Base-by-base conservation (phyloP, 2,888 invertebrate species). In the Lasioglossum morio region DNA sequence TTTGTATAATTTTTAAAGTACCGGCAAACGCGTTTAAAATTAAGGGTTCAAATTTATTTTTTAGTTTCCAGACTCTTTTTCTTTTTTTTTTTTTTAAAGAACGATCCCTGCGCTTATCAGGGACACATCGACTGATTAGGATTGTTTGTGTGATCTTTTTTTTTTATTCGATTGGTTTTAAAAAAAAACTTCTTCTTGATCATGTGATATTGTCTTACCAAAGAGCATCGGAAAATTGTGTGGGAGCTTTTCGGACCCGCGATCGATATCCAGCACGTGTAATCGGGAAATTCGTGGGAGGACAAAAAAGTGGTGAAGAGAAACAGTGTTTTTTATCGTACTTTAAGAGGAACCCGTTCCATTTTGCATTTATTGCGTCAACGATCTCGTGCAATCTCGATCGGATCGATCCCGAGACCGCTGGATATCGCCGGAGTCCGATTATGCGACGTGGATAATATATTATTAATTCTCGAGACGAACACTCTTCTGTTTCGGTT, bases 191-290 rank as follows among this genome's bases (percentile, higher is more conserved):
- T 94, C 89, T 93, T 92, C 90, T 93, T 93, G 92, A 92, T 93
- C 91, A 94, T 95, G 95, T 95, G 95, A 95, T 95, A 95, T 94
- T 93, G 92, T 94, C 92, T 94, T 95, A 95, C 95, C 95, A 95
- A 95, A 95, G 95, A 95, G 94, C 94, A 94, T 94, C 93, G 92
- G 91, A 92, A 94, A 94, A 94, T 93, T 92, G 89, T 92, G 89
- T 84, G 82, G 84, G 53, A 91, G 90, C 91, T 91, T 92, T 91
- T 92, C 92, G 85, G 91, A 85, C 88, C 75, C 79, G 79, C 77
- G 77, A 70, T 34, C 79, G 88, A 27, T 85, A 46, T 73, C 70
- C 85, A 70, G 63, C 75, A 77, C 69, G 77, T 70, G 30, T 16
- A 1, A 37, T 10, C n/a, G 63, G n/a, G n/a, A 40, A n/a, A 37